These are phyloP conservation scores for Lysandra bellargus DNA, from an alignment of 2,888 invertebrate genomes.

Conservation along the genomic window DNA sequence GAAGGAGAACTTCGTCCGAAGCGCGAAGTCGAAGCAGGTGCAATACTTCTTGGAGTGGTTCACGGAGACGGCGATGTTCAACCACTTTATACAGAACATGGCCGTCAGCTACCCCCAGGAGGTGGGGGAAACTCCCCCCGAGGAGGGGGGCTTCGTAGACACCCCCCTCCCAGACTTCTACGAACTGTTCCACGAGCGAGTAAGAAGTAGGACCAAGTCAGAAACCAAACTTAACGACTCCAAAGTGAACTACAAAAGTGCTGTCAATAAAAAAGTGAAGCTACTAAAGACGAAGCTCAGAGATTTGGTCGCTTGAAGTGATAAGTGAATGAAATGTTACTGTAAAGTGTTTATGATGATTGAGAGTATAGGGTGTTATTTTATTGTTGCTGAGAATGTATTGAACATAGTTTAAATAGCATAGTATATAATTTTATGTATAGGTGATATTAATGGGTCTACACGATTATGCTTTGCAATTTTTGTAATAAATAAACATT, in stretches of 20 bases:
- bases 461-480: not conserved
- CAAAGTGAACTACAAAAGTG: constrained; percentile 65
- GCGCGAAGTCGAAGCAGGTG: constrained; percentile 82
- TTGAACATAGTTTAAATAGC: not conserved
- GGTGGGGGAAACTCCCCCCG: constrained; percentile 34
- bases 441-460: constrained; percentile 8
- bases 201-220: constrained; percentile 48
- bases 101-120: constrained; percentile 46
- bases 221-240: constrained; percentile 49
- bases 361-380: not conserved
- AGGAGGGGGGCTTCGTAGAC: constrained; percentile 53
- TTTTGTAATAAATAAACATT: not conserved
- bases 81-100: constrained; percentile 84
- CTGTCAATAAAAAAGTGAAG: constrained; percentile 68
- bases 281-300: constrained; percentile 66
- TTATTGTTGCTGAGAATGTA: constrained; percentile 13
- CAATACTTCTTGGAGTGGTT: constrained; percentile 92
- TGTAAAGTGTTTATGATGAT: not conserved
- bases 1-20: constrained; percentile 87
- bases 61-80: constrained; percentile 92
- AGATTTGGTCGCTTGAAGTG: constrained; percentile 62
- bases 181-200: constrained; percentile 64
- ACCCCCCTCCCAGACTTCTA: constrained; percentile 71
- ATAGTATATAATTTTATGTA: not conserved
- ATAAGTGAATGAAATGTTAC: not conserved